phyloP scores from a whole-genome alignment of 2,797 vertebrate genomes.

The Hemitrygon akajei region DNA sequence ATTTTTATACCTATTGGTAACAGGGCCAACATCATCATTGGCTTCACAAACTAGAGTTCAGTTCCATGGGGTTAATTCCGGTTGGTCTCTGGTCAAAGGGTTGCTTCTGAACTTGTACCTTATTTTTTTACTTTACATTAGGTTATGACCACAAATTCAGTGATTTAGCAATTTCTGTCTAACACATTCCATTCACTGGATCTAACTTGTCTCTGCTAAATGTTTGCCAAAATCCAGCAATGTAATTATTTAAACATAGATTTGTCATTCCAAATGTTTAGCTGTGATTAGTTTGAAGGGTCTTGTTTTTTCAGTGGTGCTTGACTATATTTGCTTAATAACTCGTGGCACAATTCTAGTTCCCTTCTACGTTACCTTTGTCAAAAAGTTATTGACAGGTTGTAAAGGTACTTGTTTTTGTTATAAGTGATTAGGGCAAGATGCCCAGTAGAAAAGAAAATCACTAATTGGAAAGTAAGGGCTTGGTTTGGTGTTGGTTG shows the following conservation, averaged over 20 bases:
- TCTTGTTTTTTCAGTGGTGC: background rate
- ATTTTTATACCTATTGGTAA: background rate
- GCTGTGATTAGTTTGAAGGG: background rate
- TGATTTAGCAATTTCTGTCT: too few relatives aligned
- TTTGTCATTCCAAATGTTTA: too few relatives aligned
- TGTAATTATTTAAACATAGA: background rate
- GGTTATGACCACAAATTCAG: background rate
- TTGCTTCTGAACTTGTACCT: background rate
- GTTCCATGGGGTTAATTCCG: too few relatives aligned
- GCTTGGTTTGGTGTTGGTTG: too few relatives aligned
- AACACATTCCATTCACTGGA: too few relatives aligned
- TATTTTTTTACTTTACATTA: background rate
- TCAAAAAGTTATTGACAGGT: too few relatives aligned
- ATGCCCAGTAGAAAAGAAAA: too few relatives aligned
- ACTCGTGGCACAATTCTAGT: background rate
- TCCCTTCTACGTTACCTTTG: too few relatives aligned
- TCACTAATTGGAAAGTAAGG: too few relatives aligned
- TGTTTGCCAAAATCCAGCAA: background rate
- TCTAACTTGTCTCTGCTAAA: background rate
- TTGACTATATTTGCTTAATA: background rate
- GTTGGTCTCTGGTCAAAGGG: background rate
- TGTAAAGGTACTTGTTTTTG: too few relatives aligned
- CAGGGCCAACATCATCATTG: background rate
- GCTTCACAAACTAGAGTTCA: background rate
- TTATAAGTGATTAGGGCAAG: too few relatives aligned